Base-by-base conservation (phyloP, 2,888 invertebrate species). In the Campopleginae sp. region DNA sequence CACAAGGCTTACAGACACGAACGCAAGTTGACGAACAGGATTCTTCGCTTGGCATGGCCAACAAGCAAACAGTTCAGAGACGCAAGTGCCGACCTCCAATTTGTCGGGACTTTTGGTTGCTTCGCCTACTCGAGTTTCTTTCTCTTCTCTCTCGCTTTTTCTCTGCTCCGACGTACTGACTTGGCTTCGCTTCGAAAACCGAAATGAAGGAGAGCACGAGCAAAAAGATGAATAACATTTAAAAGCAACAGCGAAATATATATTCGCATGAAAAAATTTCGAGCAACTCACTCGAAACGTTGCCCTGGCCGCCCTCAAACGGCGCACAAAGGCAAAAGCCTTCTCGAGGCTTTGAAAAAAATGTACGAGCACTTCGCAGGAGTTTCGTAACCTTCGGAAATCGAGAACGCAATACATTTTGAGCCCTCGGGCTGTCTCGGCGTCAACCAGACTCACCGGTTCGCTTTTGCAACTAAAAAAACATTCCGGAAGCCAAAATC, bases 41-140 rank as follows among this genome's bases (percentile, higher is more conserved):
- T 31, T 77, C 31, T 61, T 58, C 38, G 31, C 63, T 70, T 48
- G 65, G 54, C 54, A 54, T 65, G 68, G 63, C 51, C 75, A 19
- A 42, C 14, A 44, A n/a, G 77, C 48, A 70, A 46, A 65, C 17
- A 33, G 46, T 44, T 65, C 46, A 71, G 80, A 33, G 63, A 10
- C 31, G 76, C 38, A 63, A 77, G 79, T 77, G 63, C 78, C 79
- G 66, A 65, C 88, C 88, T 88, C 88, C 89, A 90, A 89, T 90
- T 90, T 89, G 86, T 72, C 81, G 85, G 83, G 46, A 80, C 38
- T 58, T 58, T 58, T 14, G 27, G 58, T 58, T 58, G 27, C 12
- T 14, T 27, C 58, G 58, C 58, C 14, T 14, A 27, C 58, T 72
- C 33, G 38, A 71, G 33, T 79, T 58, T 68, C 61, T 31, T 78